Conservation (phyloP, 2,797 vertebrate species). For the Notamacropus eugenii region DNA sequence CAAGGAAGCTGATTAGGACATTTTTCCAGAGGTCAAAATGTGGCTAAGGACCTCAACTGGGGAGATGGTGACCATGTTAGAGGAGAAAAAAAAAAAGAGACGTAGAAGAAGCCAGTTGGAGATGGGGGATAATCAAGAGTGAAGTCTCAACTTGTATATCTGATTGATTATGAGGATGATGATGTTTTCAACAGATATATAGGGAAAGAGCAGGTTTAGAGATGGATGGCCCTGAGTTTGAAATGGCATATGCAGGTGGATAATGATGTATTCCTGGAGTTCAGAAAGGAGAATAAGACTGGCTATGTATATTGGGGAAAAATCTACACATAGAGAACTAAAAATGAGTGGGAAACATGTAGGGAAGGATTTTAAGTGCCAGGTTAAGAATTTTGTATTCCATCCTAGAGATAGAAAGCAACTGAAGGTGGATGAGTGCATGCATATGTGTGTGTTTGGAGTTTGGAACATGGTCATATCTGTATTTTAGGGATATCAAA, state of each 20-base stretch:
- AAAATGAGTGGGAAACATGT: neutral
- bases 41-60: neutral
- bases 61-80: neutral
- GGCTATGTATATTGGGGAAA: neutral
- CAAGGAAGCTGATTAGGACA: neutral
- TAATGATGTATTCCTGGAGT: neutral
- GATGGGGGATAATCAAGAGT: neutral
- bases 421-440: neutral
- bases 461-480: neutral
- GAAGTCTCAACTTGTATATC: neutral
- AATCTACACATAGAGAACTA: neutral
- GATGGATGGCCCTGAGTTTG: neutral
- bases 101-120: neutral
- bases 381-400: neutral
- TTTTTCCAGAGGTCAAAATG: neutral
- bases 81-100: neutral
- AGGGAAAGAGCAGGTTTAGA: neutral
- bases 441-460: neutral
- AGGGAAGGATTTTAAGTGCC: neutral
- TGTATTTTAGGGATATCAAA: neutral
- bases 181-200: no score
- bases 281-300: neutral
- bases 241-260: neutral
- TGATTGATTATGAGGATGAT: neutral
- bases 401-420: neutral